These are phyloP conservation scores for Branchellion lobata DNA, from an alignment of 2,888 invertebrate species.

Conservation along the genomic window DNA sequence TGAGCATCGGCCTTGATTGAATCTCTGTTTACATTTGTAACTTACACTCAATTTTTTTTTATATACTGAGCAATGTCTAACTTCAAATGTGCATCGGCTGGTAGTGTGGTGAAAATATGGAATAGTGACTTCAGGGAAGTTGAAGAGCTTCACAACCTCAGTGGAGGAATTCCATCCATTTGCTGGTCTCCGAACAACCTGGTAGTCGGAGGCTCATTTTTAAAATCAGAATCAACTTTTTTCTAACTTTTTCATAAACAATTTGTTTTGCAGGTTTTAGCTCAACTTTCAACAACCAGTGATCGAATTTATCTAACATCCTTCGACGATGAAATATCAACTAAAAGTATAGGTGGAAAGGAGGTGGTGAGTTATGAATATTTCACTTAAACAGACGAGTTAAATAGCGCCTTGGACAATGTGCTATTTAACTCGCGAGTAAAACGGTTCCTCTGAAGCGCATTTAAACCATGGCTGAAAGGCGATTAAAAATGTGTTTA, in stretches of 20 bases:
- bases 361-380: slow-evolving; percentile 16
- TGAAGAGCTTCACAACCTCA: slow-evolving; percentile 58
- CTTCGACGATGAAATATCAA: slow-evolving; percentile 19
- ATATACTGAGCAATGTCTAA: slow-evolving; percentile 37
- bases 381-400: too few relatives aligned
- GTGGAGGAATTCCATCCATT: slow-evolving; percentile 54
- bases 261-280: slow-evolving; percentile 51
- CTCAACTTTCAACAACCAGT: slow-evolving; percentile 55
- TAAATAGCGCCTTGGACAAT: too few relatives aligned
- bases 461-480: too few relatives aligned
- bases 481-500: too few relatives aligned
- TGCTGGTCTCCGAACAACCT: slow-evolving; percentile 56
- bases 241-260: slow-evolving; percentile 1
- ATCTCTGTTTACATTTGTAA: too few relatives aligned
- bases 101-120: slow-evolving; percentile 60
- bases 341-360: slow-evolving; percentile 3
- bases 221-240: too few relatives aligned
- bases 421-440: too few relatives aligned
- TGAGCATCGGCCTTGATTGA: too few relatives aligned
- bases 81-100: slow-evolving; percentile 56
- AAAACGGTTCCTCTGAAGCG: too few relatives aligned
- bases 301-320: slow-evolving; percentile 55
- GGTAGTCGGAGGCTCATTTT: slow-evolving; percentile 46
- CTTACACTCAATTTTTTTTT: too few relatives aligned
- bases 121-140: slow-evolving; percentile 54